Conservation (phyloP, 2,113 vertebrate species). For the Sturnus vulgaris region DNA sequence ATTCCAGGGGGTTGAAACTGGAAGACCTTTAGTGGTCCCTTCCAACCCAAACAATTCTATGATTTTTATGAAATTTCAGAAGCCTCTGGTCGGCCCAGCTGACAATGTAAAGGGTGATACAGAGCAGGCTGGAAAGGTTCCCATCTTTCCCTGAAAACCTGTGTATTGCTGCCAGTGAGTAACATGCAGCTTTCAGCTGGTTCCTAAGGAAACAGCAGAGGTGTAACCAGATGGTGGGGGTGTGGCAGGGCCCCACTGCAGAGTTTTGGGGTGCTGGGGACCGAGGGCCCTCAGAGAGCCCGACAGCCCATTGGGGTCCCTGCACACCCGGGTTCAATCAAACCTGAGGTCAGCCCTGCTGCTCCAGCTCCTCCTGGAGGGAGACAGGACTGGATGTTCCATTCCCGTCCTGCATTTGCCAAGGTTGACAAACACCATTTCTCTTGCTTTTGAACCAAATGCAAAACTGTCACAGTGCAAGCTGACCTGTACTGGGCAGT, state of each 20-base stretch:
- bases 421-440: background rate
- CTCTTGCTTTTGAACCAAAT: background rate
- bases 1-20: background rate
- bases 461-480: background rate
- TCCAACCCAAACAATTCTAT: background rate
- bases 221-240: fast-evolving
- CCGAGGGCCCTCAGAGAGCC: background rate
- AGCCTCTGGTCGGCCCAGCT: background rate
- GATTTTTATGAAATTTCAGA: background rate
- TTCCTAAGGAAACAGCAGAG: background rate
- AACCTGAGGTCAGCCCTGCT: background rate
- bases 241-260: background rate
- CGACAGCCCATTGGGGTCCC: background rate
- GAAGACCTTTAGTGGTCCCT: background rate
- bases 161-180: background rate
- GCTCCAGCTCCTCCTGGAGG: background rate
- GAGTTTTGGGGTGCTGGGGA: background rate
- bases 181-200: fast-evolving
- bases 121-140: background rate
- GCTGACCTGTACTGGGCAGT: too few species aligned
- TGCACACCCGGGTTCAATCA: fast-evolving
- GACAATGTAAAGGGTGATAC: background rate
- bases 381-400: background rate
- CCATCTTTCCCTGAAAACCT: background rate
- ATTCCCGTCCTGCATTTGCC: background rate